Conservation (phyloP, 2,888 invertebrate species). For the Drosophila kanekoi region DNA sequence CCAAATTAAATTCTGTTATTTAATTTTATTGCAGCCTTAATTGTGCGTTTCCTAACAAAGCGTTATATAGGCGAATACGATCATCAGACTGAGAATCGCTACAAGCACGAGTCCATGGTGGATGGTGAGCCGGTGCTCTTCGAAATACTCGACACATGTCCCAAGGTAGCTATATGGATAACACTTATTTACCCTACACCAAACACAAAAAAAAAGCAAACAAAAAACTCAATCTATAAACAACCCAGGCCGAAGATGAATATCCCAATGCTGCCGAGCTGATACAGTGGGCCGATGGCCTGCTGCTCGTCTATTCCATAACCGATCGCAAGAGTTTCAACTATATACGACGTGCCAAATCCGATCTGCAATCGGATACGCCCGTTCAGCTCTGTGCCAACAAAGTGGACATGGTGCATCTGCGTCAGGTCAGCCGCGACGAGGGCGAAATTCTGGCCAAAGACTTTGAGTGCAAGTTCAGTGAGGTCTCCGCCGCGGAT, state of each 20-base stretch:
- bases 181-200: no score
- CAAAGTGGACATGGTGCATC: slow-evolving; percentile 95
- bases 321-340: slow-evolving; percentile 94
- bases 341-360: slow-evolving; percentile 91
- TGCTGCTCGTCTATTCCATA: slow-evolving; percentile 95
- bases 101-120: slow-evolving; percentile 95
- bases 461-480: slow-evolving; percentile 94
- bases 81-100: slow-evolving; percentile 96
- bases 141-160: slow-evolving; percentile 96
- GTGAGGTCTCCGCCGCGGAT: slow-evolving; percentile 95
- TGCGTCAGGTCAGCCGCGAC: slow-evolving; percentile 94
- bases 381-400: slow-evolving; percentile 95
- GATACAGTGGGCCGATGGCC: slow-evolving; percentile 95
- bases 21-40: slow-evolving; percentile 88
- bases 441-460: slow-evolving; percentile 95
- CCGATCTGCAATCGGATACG: slow-evolving; percentile 89
- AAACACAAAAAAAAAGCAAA: no score
- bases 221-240: no score
- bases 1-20: slow-evolving; percentile 53
- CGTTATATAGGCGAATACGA: slow-evolving; percentile 98
- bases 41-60: slow-evolving; percentile 96
- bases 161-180: slow-evolving; percentile 74
- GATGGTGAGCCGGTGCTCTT: slow-evolving; percentile 95
- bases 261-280: slow-evolving; percentile 89
- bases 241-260: slow-evolving; percentile 88